Evolutionary conservation across 2,113 vertebrate species (phyloP).

Genomic region (Equus przewalskii): DNA sequence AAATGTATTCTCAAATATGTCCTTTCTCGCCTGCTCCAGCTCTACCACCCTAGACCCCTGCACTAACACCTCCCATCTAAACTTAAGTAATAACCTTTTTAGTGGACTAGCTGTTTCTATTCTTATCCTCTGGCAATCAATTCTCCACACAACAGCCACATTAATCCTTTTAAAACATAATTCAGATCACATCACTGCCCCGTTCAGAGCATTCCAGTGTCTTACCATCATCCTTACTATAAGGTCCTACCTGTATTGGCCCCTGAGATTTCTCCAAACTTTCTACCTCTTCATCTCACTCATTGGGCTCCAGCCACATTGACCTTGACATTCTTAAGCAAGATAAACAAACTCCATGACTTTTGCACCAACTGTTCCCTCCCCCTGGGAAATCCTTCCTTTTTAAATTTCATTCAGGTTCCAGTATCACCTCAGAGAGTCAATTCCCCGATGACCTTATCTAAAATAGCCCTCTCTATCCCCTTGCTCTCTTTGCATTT

Average conservation of each 20-base stretch:
- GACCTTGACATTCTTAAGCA: not conserved
- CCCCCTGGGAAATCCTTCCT: not conserved
- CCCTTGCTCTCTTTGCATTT: conserved; percentile 3
- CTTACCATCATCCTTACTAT: not conserved
- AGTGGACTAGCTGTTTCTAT: not conserved
- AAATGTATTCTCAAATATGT: not conserved
- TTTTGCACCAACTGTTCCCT: not conserved
- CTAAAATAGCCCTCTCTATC: not conserved
- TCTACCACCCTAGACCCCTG: not conserved
- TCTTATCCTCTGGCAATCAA: not conserved
- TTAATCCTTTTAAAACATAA: conserved; percentile 20
- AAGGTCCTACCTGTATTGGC: not conserved
- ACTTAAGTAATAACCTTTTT: not conserved
- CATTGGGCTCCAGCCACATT: not conserved
- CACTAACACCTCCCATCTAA: not conserved
- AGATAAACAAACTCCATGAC: not conserved
- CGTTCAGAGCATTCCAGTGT: not conserved
- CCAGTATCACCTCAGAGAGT: not conserved
- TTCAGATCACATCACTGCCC: not conserved
- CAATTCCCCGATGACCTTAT: not conserved
- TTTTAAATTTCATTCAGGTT: not conserved
- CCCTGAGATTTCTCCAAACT: not conserved
- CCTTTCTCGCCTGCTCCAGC: not conserved
- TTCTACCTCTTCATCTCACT: not conserved
- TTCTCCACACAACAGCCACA: not conserved